These are phyloP conservation scores for Piaya cayana DNA, from an alignment of 2,113 vertebrate species.

Conservation along the genomic window DNA sequence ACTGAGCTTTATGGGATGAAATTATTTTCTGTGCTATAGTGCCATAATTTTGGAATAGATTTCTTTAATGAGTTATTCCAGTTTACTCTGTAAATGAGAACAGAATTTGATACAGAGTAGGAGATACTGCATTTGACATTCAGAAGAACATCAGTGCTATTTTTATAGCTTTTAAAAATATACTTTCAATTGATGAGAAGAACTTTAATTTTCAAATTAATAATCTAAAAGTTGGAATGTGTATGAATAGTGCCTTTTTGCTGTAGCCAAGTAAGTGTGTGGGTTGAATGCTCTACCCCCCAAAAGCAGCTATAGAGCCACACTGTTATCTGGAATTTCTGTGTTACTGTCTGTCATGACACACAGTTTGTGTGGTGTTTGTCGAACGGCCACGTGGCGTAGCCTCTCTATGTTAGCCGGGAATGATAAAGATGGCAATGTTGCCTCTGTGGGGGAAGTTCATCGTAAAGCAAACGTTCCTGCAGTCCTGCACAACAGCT, in stretches of 20 bases:
- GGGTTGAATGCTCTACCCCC: not conserved
- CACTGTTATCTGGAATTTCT: not conserved
- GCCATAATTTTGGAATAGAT: not conserved
- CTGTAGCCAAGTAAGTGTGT: not conserved
- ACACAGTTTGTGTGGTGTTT: not conserved
- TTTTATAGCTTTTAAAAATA: not conserved
- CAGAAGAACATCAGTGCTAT: not conserved
- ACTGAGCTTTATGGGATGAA: not conserved
- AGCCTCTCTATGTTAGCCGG: not conserved
- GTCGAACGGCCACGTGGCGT: rapidly evolving
- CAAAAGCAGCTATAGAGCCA: not conserved
- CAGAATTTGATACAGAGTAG: not conserved
- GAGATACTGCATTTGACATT: not conserved
- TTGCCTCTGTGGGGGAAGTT: not conserved
- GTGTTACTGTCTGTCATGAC: not conserved
- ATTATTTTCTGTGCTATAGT: not conserved
- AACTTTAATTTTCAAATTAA: not conserved
- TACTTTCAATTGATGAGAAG: not conserved
- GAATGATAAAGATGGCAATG: not conserved
- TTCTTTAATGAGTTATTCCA: not conserved
- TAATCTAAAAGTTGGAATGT: not conserved
- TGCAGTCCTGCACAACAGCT: not conserved
- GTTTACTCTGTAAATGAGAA: not conserved
- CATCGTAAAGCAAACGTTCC: not conserved
- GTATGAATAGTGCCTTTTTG: not conserved